These are phyloP conservation scores for Scaeva pyrastri DNA, from an alignment of 2,888 invertebrate genomes.

Conservation along the genomic window DNA sequence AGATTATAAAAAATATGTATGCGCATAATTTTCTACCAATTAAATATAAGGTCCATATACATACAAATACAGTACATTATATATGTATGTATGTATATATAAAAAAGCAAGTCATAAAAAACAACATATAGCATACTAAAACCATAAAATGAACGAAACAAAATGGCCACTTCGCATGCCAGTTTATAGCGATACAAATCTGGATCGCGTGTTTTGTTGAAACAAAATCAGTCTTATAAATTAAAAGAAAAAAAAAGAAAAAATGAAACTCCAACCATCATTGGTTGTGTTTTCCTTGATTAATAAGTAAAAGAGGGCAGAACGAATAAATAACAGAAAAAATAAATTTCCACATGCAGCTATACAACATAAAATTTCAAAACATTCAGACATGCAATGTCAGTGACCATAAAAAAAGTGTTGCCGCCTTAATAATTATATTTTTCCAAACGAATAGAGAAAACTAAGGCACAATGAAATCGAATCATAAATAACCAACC, in stretches of 20 bases:
- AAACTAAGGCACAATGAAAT: constrained; percentile 52
- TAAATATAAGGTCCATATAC: constrained; percentile 43
- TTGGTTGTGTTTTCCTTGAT: constrained; percentile 49
- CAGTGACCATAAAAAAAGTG: constrained; percentile 57
- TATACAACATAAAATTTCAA: constrained; percentile 23
- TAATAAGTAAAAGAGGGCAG: constrained; percentile 37
- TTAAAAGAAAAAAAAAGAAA: constrained; percentile 2
- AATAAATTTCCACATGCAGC: constrained; percentile 2
- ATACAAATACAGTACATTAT: not conserved
- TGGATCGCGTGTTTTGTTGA: constrained; percentile 58
- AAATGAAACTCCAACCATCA: constrained; percentile 35
- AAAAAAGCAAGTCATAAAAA: constrained; percentile 11
- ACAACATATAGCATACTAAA: constrained; percentile 7
- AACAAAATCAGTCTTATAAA: constrained; percentile 37
- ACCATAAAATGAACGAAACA: constrained; percentile 51
- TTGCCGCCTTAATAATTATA: constrained; percentile 62
- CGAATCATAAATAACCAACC: constrained; percentile 72
- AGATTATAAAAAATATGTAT: constrained; percentile 49
- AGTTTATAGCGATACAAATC: constrained; percentile 49
- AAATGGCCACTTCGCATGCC: constrained; percentile 62
- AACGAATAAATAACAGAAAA: not conserved
- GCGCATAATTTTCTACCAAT: constrained; percentile 66
- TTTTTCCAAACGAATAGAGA: constrained; percentile 14
- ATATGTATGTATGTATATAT: too few relatives aligned
- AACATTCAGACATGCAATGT: constrained; percentile 69